Conservation (phyloP, 1,140 invertebrate genomes). For the Caenorhabditis brenneri region DNA sequence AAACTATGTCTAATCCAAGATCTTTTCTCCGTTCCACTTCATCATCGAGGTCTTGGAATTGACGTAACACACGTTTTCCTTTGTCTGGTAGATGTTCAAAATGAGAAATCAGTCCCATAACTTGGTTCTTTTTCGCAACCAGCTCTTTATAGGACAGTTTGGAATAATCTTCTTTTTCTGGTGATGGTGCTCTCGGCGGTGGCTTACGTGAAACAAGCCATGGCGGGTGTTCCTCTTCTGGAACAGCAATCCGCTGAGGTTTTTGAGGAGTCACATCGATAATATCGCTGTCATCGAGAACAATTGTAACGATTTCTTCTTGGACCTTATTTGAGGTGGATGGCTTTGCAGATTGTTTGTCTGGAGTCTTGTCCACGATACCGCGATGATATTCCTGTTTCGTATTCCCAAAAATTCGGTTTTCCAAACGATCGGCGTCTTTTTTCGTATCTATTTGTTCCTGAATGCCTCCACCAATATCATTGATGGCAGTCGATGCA, state of each 20-base stretch:
- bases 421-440: too few species aligned
- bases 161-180: neutral
- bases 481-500: neutral
- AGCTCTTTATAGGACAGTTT: neutral
- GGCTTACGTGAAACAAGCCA: too few species aligned
- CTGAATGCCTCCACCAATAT: too few species aligned
- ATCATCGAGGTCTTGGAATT: slow-evolving; percentile 5
- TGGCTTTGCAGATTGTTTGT: too few species aligned
- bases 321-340: neutral
- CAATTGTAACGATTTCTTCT: neutral
- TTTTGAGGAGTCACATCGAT: neutral
- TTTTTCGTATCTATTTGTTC: too few species aligned
- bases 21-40: slow-evolving; percentile 25
- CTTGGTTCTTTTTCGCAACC: neutral
- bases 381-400: too few species aligned
- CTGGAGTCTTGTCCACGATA: too few species aligned
- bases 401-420: too few species aligned
- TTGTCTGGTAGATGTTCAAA: neutral
- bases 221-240: neutral
- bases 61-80: neutral
- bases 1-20: neutral
- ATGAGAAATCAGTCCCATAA: neutral
- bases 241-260: neutral
- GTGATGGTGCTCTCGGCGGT: neutral
- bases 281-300: neutral